Conservation (phyloP, 2,113 vertebrate genomes). For the Chunga burmeisteri region DNA sequence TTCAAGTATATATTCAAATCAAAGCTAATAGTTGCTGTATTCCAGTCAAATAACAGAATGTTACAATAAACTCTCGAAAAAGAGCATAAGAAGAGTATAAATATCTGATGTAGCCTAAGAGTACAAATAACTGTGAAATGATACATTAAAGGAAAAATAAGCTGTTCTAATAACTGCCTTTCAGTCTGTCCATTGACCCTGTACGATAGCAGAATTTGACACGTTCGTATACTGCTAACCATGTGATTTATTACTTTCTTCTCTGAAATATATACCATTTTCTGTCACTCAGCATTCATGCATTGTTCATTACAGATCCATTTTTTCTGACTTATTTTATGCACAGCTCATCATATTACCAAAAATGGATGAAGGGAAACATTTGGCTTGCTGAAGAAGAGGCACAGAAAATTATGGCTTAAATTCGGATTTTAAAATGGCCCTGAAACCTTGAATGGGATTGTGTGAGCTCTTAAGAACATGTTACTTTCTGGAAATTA, state of each 20-base stretch:
- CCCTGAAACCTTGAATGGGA: not conserved
- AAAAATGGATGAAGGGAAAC: not conserved
- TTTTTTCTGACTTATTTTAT: not conserved
- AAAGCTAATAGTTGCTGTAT: not conserved
- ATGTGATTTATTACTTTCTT: not conserved
- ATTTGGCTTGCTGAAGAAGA: not conserved
- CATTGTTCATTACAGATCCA: not conserved
- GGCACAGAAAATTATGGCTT: not conserved
- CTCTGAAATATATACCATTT: not conserved
- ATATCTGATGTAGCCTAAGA: not conserved
- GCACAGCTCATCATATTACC: not conserved
- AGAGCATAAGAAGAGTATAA: not conserved
- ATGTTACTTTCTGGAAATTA: not conserved
- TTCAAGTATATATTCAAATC: not conserved
- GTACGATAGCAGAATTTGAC: not conserved
- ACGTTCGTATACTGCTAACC: fast-evolving
- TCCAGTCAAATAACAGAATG: not conserved
- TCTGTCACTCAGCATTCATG: not conserved
- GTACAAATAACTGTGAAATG: not conserved
- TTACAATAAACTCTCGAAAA: not conserved
- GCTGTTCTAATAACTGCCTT: not conserved
- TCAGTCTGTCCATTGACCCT: not conserved
- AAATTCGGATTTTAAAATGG: not conserved
- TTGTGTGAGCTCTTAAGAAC: not conserved
- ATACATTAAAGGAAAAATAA: not conserved